These are phyloP conservation scores for Sarcophaga carnaria DNA, from an alignment of 2,888 invertebrate genomes.

Conservation along the genomic window DNA sequence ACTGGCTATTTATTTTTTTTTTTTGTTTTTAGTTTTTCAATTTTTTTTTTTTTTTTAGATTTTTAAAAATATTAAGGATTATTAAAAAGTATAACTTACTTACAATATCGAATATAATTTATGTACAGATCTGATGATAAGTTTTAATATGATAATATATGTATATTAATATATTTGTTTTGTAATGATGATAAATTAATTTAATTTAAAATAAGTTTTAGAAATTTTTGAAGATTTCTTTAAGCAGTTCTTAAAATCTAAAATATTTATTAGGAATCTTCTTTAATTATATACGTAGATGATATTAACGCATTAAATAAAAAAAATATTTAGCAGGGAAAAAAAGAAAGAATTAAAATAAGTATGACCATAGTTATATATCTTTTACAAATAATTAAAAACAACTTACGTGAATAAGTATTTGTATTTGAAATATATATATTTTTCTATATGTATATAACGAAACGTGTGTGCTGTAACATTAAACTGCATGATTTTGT, in stretches of 20 bases:
- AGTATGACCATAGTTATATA: conserved; percentile 61
- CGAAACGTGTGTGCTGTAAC: background rate
- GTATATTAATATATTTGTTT: background rate
- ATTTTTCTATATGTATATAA: too few relatives aligned
- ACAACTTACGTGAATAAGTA: conserved; percentile 12
- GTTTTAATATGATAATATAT: background rate
- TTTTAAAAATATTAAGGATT: conserved; percentile 56
- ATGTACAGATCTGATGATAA: conserved; percentile 17
- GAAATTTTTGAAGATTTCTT: conserved; percentile 7
- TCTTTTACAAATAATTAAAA: conserved; percentile 37
- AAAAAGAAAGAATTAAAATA: conserved; percentile 48
- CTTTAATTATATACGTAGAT: background rate
- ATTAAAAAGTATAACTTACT: conserved; percentile 62
- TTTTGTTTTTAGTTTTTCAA: conserved; percentile 52
- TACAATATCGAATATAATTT: conserved; percentile 49
- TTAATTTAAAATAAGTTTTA: conserved; percentile 12
- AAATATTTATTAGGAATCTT: conserved; percentile 10
- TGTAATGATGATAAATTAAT: conserved; percentile 7
- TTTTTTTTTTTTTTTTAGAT: conserved; percentile 35
- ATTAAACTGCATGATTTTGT: background rate
- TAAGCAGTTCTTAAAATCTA: conserved; percentile 36
- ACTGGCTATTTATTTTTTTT: conserved; percentile 48
- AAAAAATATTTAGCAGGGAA: conserved; percentile 40
- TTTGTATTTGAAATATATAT: background rate
- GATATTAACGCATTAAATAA: conserved; percentile 47